A percentile compares a stretch with the other conserved stretches of the same genome.
phyloP scores from a whole-genome alignment of 53 echinoderm and acorn worm species.

The Paelopatides confundens region DNA sequence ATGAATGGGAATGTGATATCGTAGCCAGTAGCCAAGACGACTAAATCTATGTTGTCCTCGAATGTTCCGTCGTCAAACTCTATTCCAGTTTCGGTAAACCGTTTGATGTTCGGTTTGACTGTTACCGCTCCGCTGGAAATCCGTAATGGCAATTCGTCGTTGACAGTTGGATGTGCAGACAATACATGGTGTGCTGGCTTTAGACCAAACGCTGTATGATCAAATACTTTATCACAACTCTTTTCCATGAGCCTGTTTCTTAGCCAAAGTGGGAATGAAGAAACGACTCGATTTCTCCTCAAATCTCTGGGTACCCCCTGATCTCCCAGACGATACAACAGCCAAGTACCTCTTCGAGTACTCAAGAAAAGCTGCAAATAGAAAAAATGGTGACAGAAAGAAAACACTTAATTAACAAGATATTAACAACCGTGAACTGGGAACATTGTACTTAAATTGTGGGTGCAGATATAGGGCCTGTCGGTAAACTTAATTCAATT shows the following conservation, averaged over 20 bases:
- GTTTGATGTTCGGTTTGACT: constrained; percentile 56
- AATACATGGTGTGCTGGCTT: neutral
- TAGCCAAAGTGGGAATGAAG: constrained; percentile 26
- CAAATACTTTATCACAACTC: neutral
- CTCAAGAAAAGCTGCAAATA: constrained; percentile 71
- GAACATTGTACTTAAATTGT: too few relatives aligned
- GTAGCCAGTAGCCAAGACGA: constrained; percentile 85
- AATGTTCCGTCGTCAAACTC: constrained; percentile 74
- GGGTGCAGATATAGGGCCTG: too few relatives aligned
- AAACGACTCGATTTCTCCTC: neutral
- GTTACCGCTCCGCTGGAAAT: constrained; percentile 64
- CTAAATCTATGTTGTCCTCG: constrained; percentile 75
- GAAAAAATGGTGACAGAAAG: too few relatives aligned
- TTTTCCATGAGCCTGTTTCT: neutral
- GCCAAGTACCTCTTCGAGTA: constrained; percentile 70
- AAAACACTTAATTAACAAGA: too few relatives aligned
- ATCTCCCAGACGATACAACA: constrained; percentile 44
- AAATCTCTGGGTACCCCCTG: constrained; percentile 62
- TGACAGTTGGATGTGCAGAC: constrained; percentile 57
- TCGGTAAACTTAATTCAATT: too few relatives aligned
- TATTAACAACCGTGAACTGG: too few relatives aligned
- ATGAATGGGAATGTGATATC: constrained; percentile 65
- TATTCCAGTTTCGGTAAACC: constrained; percentile 65
- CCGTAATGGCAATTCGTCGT: constrained; percentile 60
- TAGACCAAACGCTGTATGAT: neutral